Evolutionary conservation across 2,888 invertebrate species (phyloP).

Genomic region (Platypus cylindrus): DNA sequence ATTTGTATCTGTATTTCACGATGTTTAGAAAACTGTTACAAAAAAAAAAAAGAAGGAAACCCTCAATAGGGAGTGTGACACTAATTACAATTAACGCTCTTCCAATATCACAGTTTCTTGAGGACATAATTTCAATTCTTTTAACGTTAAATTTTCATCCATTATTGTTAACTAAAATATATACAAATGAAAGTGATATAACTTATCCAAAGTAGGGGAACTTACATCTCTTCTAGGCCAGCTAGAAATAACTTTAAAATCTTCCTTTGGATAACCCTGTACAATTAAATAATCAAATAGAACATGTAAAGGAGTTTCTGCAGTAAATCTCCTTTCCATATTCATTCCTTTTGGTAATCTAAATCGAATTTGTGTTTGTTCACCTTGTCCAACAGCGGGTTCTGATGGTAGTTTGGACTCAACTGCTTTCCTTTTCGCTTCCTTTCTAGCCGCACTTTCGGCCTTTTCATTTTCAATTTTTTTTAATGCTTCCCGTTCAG

Average conservation of each 20-base stretch:
- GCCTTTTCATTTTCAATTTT: slow-evolving; percentile 63
- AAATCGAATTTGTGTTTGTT: slow-evolving; percentile 62
- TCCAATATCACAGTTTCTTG: slow-evolving; percentile 93
- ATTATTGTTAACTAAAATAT: slow-evolving; percentile 61
- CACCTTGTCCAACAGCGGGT: slow-evolving; percentile 45
- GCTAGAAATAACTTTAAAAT: slow-evolving; percentile 83
- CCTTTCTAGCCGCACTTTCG: slow-evolving; percentile 60
- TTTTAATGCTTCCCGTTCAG: slow-evolving; percentile 58
- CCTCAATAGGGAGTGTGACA: slow-evolving; percentile 17
- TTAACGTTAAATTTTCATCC: slow-evolving; percentile 61
- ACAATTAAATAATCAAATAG: slow-evolving; percentile 80
- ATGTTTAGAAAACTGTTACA: slow-evolving; percentile 25
- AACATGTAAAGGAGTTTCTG: slow-evolving; percentile 47
- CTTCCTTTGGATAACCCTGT: slow-evolving; percentile 74
- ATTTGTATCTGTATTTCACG: slow-evolving; percentile 14
- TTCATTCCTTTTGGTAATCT: slow-evolving; percentile 67
- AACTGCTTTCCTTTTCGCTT: slow-evolving; percentile 51
- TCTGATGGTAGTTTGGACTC: slow-evolving; percentile 60
- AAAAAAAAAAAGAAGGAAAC: slow-evolving; percentile 21
- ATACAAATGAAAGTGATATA: slow-evolving; percentile 8
- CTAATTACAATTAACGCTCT: slow-evolving; percentile 69
- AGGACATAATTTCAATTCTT: slow-evolving; percentile 74
- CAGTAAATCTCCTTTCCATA: slow-evolving; percentile 65
- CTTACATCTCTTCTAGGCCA: slow-evolving; percentile 94
- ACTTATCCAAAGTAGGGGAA: slow-evolving; percentile 22